Evolutionary conservation across 2,797 vertebrate genomes (phyloP), one percentile per base, ranked within the genome.

Genomic region (Phylloscopus collybita): DNA sequence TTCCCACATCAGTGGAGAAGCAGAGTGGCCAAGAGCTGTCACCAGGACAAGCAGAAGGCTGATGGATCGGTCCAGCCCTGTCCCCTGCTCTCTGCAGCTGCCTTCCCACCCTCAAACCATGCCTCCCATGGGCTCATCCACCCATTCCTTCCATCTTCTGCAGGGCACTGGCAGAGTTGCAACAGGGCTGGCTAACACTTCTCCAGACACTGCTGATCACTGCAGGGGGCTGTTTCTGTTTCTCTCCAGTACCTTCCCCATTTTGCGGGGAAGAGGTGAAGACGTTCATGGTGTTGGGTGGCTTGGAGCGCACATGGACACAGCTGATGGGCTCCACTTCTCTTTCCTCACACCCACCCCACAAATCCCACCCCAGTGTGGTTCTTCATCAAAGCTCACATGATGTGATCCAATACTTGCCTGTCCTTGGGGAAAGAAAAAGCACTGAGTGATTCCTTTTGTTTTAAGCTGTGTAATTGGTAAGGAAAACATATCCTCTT

Each of bases 401-500:
- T 1, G 2, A 19, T 32, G 64, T 5, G 47, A 80, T 65, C 45
- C 0, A 2, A 74, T 80, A 27, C 38, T 23, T 5, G 32, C 6
- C 72, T 54, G 7, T 88, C 44, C 80, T 83, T 56, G 42, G 32
- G 40, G 19, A 15, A 11, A 25, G 42, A 15, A 53, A 69, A 30
- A 15, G 53, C 81, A 66, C 71, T 62, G 90, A 92, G 93, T 82
- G 80, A 75, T 84, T 83, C 67, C 62, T 95, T 96, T 94, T 88
- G 92, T 59, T 95, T 94, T 91, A 90, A 89, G 88, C 90, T 91
- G 85, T 47, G 44, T 92, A 84, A 93, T 86, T 61, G 75, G 88
- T 94, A 88, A 95, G 75, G 90, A 80, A 97, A 95, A 97, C 40
- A 94, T 79, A 95, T 70, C 78, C 36, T 42, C 88, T 96, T 92